A percentile compares a stretch with the other conserved stretches of the same genome.
Conservation (phyloP, 1,140 invertebrate genomes). For the Lanistes nyassanus region DNA sequence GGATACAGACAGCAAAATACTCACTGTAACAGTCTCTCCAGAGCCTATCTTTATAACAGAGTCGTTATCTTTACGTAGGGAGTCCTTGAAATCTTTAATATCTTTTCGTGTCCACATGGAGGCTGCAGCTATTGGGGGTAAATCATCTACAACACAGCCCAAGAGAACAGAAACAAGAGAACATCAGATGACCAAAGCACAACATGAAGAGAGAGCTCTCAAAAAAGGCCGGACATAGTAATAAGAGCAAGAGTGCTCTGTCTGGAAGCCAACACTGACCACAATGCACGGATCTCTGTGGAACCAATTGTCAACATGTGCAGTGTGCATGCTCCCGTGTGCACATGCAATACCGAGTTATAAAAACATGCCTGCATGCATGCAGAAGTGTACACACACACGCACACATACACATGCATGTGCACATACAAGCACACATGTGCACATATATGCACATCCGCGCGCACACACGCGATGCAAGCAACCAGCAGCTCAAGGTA, state of each 20-base stretch:
- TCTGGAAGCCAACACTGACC: not conserved
- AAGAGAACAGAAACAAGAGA: slow-evolving; percentile 30
- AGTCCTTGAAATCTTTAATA: slow-evolving; percentile 88
- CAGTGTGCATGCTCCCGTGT: no score
- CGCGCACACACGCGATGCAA: no score
- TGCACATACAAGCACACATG: no score
- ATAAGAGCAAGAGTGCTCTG: not conserved
- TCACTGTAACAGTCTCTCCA: slow-evolving; percentile 95
- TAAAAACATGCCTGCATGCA: no score
- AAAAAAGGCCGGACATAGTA: not conserved
- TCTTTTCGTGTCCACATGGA: slow-evolving; percentile 97
- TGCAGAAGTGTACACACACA: no score
- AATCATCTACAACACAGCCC: slow-evolving; percentile 22
- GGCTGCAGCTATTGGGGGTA: slow-evolving; percentile 70
- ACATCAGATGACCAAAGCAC: slow-evolving; percentile 8
- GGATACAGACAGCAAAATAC: slow-evolving; percentile 65
- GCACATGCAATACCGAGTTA: no score
- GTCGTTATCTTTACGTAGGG: slow-evolving; percentile 86
- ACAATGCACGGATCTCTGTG: no score
- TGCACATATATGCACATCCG: no score
- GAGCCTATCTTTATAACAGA: slow-evolving; percentile 95
- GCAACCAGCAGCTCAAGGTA: no score
- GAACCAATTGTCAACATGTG: no score
- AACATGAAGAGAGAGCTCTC: not conserved
- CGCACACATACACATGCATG: no score